These are phyloP conservation scores for Sebastes elongatus DNA, from an alignment of 2,797 vertebrate genomes.

Conservation along the genomic window DNA sequence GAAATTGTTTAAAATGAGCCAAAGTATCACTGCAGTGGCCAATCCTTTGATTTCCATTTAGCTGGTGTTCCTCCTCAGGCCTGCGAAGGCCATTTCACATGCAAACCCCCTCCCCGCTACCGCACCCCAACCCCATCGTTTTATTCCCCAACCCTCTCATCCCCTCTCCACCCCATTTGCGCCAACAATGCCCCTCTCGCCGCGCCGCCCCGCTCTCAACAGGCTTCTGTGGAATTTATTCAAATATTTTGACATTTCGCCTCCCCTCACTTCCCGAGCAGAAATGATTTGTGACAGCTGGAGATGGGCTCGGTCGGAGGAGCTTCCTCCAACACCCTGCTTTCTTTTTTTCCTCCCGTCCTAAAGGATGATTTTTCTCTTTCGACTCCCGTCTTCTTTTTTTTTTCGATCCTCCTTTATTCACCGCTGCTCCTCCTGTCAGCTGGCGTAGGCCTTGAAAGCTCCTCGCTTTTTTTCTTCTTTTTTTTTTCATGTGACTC, in stretches of 20 bases:
- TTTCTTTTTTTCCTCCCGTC: slow-evolving; percentile 37
- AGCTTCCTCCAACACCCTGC: slow-evolving; percentile 76
- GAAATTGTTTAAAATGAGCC: slow-evolving; percentile 46
- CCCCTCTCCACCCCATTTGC: slow-evolving; percentile 72
- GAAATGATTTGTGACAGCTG: slow-evolving; percentile 99
- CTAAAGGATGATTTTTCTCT: slow-evolving; percentile 70
- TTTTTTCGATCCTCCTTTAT: slow-evolving; percentile 43
- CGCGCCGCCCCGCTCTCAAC: slow-evolving; percentile 70
- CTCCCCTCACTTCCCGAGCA: slow-evolving; percentile 98
- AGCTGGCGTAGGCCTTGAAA: slow-evolving; percentile 64
- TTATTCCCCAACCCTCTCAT: slow-evolving; percentile 65
- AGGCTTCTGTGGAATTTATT: slow-evolving; percentile 94
- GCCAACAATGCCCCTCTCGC: slow-evolving; percentile 75
- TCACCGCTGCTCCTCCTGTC: slow-evolving; percentile 71
- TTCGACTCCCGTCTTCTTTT: slow-evolving; percentile 39
- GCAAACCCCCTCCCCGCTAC: slow-evolving; percentile 30
- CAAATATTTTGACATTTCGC: slow-evolving; percentile 99
- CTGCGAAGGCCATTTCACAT: slow-evolving; percentile 67
- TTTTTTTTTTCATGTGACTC: slow-evolving; percentile 56
- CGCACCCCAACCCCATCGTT: slow-evolving; percentile 15
- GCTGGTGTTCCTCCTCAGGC: slow-evolving; percentile 52
- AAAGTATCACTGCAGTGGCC: slow-evolving; percentile 41
- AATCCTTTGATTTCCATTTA: slow-evolving; percentile 67
- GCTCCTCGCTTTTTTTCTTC: slow-evolving; percentile 29
- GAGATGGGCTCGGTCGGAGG: slow-evolving; percentile 83